These are phyloP conservation scores for Synanceia verrucosa DNA, from an alignment of 2,797 vertebrate genomes.

Conservation along the genomic window DNA sequence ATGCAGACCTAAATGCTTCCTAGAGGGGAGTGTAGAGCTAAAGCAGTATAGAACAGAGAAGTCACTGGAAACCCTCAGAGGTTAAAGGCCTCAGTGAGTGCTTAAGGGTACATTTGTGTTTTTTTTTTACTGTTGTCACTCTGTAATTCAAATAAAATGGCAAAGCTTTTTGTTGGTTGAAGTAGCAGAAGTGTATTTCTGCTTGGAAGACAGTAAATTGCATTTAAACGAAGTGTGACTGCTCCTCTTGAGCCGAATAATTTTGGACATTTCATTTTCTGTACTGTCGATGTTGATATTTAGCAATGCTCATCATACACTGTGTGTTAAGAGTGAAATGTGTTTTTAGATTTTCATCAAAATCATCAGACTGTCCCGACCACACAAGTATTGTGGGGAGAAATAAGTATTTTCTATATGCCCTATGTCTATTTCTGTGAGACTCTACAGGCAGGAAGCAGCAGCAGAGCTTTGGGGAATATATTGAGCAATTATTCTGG, in stretches of 20 bases:
- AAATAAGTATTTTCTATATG: constrained; percentile 16
- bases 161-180: not conserved
- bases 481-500: constrained; percentile 62
- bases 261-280: not conserved
- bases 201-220: not conserved
- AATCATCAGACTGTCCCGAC: not conserved
- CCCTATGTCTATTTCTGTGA: constrained; percentile 38
- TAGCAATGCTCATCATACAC: not conserved
- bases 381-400: not conserved
- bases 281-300: not conserved
- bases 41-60: constrained; percentile 8
- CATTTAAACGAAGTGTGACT: not conserved
- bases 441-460: constrained; percentile 51
- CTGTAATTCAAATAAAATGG: not conserved
- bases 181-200: not conserved
- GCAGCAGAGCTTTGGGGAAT: constrained; percentile 36
- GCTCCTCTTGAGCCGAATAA: not conserved
- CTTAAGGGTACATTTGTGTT: not conserved
- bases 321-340: not conserved
- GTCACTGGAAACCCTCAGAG: constrained; percentile 6
- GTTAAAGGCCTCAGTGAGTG: not conserved
- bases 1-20: constrained; percentile 37
- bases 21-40: constrained; percentile 31
- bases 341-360: not conserved
- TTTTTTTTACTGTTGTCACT: not conserved